A percentile compares a stretch with the other conserved stretches of the same genome.
Evolutionary conservation across 1,140 invertebrate genomes (phyloP).

Genomic region (Drosophila ohnishii): DNA sequence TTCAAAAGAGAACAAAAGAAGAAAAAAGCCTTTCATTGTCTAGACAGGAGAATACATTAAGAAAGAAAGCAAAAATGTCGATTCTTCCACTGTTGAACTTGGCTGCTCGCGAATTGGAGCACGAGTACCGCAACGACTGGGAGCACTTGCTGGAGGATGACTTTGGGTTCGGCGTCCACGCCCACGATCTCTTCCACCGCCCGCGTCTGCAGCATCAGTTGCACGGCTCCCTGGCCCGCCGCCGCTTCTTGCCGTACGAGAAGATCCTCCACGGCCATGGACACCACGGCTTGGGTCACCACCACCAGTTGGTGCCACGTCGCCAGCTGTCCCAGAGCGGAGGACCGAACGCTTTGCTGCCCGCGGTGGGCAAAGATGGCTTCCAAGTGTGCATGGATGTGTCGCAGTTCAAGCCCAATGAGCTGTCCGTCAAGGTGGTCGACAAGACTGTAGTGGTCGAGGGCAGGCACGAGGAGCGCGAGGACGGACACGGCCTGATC

Average conservation of each 20-base stretch:
- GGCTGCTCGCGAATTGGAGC: slow-evolving; percentile 74
- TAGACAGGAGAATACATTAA: slow-evolving; percentile 22
- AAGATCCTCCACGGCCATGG: slow-evolving; percentile 23
- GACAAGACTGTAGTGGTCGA: slow-evolving; percentile 88
- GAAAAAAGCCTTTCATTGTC: slow-evolving; percentile 10
- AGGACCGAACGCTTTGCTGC: slow-evolving; percentile 47
- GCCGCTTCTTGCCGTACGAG: slow-evolving; percentile 55
- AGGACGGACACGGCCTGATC: slow-evolving; percentile 89
- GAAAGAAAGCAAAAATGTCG: slow-evolving; percentile 65
- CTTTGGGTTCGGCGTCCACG: slow-evolving; percentile 77
- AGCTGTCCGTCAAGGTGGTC: slow-evolving; percentile 91
- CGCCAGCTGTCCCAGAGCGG: slow-evolving; percentile 18
- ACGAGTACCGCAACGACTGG: slow-evolving; percentile 48
- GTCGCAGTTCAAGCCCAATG: slow-evolving; percentile 92
- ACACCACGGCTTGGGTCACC: slow-evolving; percentile 19
- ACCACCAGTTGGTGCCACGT: slow-evolving; percentile 48
- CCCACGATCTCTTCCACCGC: slow-evolving; percentile 72
- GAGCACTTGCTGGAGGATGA: slow-evolving; percentile 73
- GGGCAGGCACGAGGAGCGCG: slow-evolving; percentile 90
- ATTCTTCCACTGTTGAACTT: slow-evolving; percentile 71
- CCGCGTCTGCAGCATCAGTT: slow-evolving; percentile 55
- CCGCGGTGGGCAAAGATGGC: slow-evolving; percentile 84
- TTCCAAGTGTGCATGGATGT: slow-evolving; percentile 91
- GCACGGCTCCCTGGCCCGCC: slow-evolving; percentile 39
- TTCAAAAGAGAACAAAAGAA: slow-evolving; percentile 4